Base-by-base conservation (phyloP, 2,888 invertebrate species). In the Volucella inanis region DNA sequence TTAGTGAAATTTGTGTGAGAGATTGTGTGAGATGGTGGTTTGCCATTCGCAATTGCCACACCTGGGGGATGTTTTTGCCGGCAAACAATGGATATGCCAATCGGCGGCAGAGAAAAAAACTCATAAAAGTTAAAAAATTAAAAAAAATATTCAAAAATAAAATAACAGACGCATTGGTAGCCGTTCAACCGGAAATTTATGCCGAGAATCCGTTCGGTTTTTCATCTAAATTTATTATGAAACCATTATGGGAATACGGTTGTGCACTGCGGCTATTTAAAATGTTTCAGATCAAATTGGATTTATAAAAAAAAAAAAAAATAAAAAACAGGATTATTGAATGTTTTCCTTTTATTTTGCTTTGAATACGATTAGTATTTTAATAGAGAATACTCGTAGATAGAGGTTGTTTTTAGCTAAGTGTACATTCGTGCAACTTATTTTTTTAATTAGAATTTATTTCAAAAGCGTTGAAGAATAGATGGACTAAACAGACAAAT, bases 201-300 rank as follows among this genome's bases (percentile, higher is more conserved):
- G 31, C 50, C 59, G 18, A 43, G 59, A 50, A 52, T 71, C 55
- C 15, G 31, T 31, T 67, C 45, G 76, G 41, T 31, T 59, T 65
- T 64, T n/a, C 64, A 65, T 59, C 64, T 81, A 70, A 76, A 81
- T 81, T 81, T 81, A 76, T 81, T 76, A 76, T 76, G 41, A 81
- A 81, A 76, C 55, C 70, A 81, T 76, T 70, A 76, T 49, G 39
- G n/a, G 2, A 71, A 62, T 62, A 57, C 41, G 70, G 54, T 54
- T 47, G 38, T 47, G 52, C 15, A 14, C 10, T 43, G 75, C 2
- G 55, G 62, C 22, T 31, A 10, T 62, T 72, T 61, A 43, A 55
- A 49, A 8, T 47, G 10, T 18, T 55, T 64, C 22, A 45, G 4
- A 11, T 1, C 47, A 10, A 57, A 39, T 49, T 65, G 15, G n/a